Percentiles rank a stretch among this genome's conserved stretches.
phyloP scores from a whole-genome alignment of 2,888 invertebrate genomes.

The Lordiphosa fenestrarum region DNA sequence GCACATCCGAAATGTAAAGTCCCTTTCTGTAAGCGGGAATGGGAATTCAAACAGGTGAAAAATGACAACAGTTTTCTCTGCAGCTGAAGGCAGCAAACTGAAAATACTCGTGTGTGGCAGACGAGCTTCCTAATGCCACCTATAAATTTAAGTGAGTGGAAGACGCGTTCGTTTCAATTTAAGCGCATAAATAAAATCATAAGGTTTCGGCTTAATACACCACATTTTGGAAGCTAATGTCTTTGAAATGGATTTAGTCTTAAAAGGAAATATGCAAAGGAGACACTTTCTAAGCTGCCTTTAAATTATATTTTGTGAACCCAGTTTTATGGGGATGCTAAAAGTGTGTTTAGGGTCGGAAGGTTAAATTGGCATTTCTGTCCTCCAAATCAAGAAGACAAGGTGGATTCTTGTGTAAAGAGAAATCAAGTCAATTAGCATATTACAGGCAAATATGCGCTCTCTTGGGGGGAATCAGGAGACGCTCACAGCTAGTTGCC shows the following conservation, averaged over 20 bases:
- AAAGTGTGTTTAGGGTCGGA: too few species aligned
- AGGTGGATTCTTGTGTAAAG: too few species aligned
- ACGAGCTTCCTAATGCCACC: slow-evolving; percentile 62
- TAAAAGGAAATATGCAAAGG: slow-evolving; percentile 7
- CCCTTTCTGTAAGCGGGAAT: slow-evolving; percentile 85
- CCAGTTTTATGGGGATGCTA: neutral
- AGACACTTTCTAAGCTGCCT: neutral
- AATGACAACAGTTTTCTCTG: slow-evolving; percentile 54
- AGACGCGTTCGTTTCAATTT: slow-evolving; percentile 63
- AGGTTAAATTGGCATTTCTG: too few species aligned
- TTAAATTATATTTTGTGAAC: slow-evolving; percentile 10
- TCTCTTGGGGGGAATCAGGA: too few species aligned
- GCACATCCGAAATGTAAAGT: slow-evolving; percentile 95
- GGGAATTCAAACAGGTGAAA: slow-evolving; percentile 18
- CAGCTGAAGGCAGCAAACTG: slow-evolving; percentile 19
- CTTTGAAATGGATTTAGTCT: slow-evolving; percentile 5
- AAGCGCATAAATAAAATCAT: slow-evolving; percentile 24
- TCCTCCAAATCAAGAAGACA: too few species aligned
- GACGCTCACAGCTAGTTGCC: too few species aligned
- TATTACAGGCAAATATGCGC: too few species aligned
- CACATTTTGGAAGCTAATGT: slow-evolving; percentile 33
- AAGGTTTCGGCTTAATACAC: slow-evolving; percentile 18
- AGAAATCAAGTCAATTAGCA: too few species aligned
- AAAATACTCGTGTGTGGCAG: slow-evolving; percentile 36
- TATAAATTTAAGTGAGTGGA: slow-evolving; percentile 53